Conservation (phyloP, 2,113 vertebrate species). For the Seriola aureovittata region DNA sequence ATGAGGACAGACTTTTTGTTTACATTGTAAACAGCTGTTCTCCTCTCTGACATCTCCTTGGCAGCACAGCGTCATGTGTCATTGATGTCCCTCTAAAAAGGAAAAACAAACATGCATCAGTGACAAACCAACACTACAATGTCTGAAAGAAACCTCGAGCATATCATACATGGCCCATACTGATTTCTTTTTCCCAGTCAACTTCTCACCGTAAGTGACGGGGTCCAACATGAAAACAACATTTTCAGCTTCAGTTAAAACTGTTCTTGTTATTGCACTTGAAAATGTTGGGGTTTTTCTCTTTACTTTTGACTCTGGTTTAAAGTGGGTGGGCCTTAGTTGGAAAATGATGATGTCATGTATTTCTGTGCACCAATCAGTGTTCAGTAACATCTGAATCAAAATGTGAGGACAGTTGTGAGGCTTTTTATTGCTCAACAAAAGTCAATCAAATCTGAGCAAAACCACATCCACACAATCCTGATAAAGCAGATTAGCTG, state of each 20-base stretch:
- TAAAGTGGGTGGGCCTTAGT: too few relatives aligned
- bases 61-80: slow-evolving; percentile 36
- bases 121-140: neutral
- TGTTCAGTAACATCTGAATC: neutral
- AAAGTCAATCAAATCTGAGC: too few relatives aligned
- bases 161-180: too few relatives aligned
- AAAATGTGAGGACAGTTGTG: neutral
- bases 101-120: neutral
- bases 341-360: too few relatives aligned
- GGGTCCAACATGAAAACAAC: neutral
- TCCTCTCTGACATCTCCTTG: slow-evolving; percentile 4
- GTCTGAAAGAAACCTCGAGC: too few relatives aligned
- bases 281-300: too few relatives aligned
- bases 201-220: neutral
- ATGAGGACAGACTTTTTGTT: neutral
- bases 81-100: slow-evolving; percentile 32
- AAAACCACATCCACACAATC: too few relatives aligned
- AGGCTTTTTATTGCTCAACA: too few relatives aligned
- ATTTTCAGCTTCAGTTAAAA: too few relatives aligned
- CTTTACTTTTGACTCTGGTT: too few relatives aligned
- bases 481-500: too few relatives aligned
- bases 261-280: too few relatives aligned
- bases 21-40: slow-evolving; percentile 5
- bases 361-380: neutral
- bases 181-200: neutral